These are phyloP conservation scores for Nothobranchius furzeri DNA, from an alignment of 2,113 vertebrate genomes.

Conservation along the genomic window DNA sequence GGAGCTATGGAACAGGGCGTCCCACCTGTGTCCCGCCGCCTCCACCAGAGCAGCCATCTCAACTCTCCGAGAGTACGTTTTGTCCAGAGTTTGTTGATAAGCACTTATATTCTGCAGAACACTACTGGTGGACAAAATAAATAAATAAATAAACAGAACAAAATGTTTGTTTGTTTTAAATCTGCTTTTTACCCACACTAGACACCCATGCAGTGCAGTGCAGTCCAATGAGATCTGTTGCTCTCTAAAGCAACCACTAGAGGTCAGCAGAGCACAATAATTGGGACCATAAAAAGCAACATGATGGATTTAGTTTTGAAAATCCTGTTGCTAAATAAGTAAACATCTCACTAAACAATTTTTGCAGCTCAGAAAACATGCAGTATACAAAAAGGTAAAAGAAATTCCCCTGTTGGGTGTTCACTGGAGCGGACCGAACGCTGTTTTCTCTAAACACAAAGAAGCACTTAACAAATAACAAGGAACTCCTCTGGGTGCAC, in stretches of 20 bases:
- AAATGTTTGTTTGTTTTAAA: neutral
- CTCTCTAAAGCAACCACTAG: slow-evolving; percentile 34
- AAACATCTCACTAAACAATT: no score
- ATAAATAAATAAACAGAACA: slow-evolving; percentile 8
- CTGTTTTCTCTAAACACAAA: no score
- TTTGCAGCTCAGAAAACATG: no score
- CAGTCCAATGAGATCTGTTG: neutral
- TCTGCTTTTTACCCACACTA: neutral
- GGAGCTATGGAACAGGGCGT: neutral
- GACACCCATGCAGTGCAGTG: no score
- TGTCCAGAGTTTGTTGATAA: slow-evolving; percentile 68
- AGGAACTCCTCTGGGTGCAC: no score
- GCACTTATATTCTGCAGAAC: slow-evolving; percentile 69
- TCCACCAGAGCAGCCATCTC: slow-evolving; percentile 73
- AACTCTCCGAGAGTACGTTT: slow-evolving; percentile 76
- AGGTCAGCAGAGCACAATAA: slow-evolving; percentile 40
- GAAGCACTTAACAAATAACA: no score
- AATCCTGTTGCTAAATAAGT: no score
- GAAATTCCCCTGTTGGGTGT: no score
- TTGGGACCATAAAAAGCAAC: neutral
- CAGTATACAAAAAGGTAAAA: no score
- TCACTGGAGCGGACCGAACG: no score
- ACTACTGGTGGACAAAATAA: slow-evolving; percentile 54
- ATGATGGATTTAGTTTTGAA: no score
- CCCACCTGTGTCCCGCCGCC: slow-evolving; percentile 77